Evolutionary conservation across 2,888 invertebrate genomes (phyloP), one percentile per base, ranked within the genome.

Genomic region (Lithosia quadra): DNA sequence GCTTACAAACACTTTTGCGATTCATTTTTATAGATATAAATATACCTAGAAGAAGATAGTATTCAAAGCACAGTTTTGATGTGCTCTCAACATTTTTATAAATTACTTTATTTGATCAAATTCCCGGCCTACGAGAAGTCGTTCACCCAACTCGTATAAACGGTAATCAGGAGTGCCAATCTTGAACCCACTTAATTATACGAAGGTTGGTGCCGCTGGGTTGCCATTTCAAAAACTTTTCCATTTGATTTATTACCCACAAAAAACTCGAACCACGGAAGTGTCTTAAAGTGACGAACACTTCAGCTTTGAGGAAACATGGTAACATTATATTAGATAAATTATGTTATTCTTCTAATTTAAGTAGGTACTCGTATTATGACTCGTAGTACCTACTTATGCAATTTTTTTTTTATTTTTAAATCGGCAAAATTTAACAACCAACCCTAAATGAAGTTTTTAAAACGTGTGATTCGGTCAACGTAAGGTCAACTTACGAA

Each of bases 181-280:
- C 72, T 69, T 59, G 67, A 66, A 62, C 34, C 65, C 61, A 72
- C 64, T 72, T 74, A 77, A 78, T 77, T 74, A 74, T 71, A 67
- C 55, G n/a, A 24, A 65, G 43, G 43, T 15, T 13, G 11, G 21
- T 28, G 49, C n/a, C 49, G n/a, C 3, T 49, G 49, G 49, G 18
- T 49, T 49, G 49, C 49, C 61, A 43, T 43, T 36, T 43, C n/a
- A 7, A 43, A 62, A 62, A 62, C 28, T 43, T 28, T 62, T 62
- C 28, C 11, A 18, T 43, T 39, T 62, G 34, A 11, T 59, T 28
- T 34, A 36, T 18, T 59, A 7, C 34, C 34, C 34, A 10, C 59
- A 59, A 59, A 59, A 34, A 59, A n/a, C 34, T 59, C 34, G 15
- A 59, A 36, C 36, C 21, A 59, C 21, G 34, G 15, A 59, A 59